These are phyloP conservation scores for Proisotoma minuta DNA, from an alignment of 2,888 invertebrate species.

Conservation along the genomic window DNA sequence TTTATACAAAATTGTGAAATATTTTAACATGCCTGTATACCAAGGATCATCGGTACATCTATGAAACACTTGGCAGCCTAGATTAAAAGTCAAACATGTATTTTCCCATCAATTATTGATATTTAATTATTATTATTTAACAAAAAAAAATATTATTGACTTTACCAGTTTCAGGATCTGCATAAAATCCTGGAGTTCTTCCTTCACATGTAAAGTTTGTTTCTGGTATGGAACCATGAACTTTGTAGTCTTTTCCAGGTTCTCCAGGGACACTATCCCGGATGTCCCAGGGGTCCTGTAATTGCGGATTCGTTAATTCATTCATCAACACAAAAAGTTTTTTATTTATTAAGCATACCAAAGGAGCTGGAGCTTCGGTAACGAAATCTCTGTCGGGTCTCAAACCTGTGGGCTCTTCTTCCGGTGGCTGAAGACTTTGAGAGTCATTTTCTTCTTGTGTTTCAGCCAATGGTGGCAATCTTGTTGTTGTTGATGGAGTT, in stretches of 20 bases:
- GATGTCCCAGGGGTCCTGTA: not conserved
- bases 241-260: conserved; percentile 64
- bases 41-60: conserved; percentile 56
- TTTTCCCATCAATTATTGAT: not conserved
- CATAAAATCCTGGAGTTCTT: conserved; percentile 51
- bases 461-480: conserved; percentile 13
- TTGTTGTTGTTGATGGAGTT: conserved; percentile 23
- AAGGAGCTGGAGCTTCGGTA: not conserved
- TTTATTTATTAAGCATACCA: not conserved
- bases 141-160: not conserved
- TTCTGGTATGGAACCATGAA: conserved; percentile 58
- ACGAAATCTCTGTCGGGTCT: not conserved
- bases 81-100: conserved; percentile 11
- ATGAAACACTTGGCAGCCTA: conserved; percentile 63
- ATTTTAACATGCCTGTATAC: no score
- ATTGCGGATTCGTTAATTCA: no score
- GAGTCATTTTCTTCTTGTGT: conserved; percentile 22
- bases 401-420: no score
- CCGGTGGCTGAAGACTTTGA: conserved; percentile 13
- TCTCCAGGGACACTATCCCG: conserved; percentile 61
- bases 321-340: not conserved
- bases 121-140: not conserved
- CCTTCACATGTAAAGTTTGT: conserved; percentile 62
- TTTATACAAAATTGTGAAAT: no score
- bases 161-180: conserved; percentile 55